Evolutionary conservation across 2,797 vertebrate genomes (phyloP).

Genomic region (Jordanella pulchra): DNA sequence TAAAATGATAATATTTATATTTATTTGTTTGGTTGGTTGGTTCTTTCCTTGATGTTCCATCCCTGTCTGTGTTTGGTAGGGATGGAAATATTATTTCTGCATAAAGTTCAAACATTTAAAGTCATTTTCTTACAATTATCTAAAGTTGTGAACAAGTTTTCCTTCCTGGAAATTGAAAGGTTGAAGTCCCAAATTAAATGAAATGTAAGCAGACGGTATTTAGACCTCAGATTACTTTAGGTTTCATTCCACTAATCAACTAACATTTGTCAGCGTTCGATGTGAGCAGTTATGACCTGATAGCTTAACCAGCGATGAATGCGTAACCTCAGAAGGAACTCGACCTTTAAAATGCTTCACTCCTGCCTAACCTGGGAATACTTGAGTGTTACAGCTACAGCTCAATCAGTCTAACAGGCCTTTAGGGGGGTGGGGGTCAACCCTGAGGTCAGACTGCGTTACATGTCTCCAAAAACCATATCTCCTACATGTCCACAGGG

Average conservation of each 20-base stretch:
- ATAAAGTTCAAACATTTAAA: not conserved
- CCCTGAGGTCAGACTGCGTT: conserved; percentile 40
- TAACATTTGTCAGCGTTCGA: conserved; percentile 19
- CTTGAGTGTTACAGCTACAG: conserved; percentile 26
- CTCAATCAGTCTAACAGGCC: conserved; percentile 41
- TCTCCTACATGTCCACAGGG: conserved; percentile 35
- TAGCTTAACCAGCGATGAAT: conserved; percentile 30
- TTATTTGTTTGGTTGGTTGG: no score
- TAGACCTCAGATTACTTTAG: not conserved
- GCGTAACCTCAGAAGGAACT: conserved; percentile 35
- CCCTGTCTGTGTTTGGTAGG: no score
- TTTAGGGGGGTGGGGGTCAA: conserved; percentile 26
- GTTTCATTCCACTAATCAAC: conserved; percentile 8
- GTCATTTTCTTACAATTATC: not conserved
- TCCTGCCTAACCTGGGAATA: conserved; percentile 35
- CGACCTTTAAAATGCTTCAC: conserved; percentile 52
- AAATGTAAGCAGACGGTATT: not conserved
- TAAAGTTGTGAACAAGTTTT: not conserved
- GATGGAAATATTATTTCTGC: no score
- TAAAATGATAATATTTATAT: no score
- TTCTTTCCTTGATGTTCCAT: no score
- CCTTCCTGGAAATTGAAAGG: not conserved
- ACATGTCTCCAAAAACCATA: conserved; percentile 33
- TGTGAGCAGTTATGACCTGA: conserved; percentile 31
- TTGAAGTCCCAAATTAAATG: not conserved